phyloP scores from a whole-genome alignment of 2,797 vertebrate genomes.

The Anolis apletophallus region DNA sequence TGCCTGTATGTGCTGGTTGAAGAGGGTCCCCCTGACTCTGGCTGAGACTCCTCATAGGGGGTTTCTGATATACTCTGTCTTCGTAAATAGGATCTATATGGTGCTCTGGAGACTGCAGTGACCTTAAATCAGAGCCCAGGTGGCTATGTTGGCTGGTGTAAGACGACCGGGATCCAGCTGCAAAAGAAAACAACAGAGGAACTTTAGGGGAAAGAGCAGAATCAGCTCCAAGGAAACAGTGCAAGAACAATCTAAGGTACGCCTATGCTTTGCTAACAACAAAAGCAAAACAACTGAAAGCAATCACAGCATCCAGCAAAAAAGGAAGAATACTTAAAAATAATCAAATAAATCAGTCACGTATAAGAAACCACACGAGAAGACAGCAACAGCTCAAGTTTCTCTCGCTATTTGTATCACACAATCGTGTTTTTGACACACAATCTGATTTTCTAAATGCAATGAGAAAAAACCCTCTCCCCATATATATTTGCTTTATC shows the following conservation, averaged over 20 bases:
- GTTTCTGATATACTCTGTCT: slow-evolving; percentile 96
- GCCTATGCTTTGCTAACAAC: neutral
- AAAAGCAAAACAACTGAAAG: neutral
- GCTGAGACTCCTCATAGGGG: slow-evolving; percentile 96
- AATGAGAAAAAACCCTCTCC: neutral
- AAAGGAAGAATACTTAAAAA: neutral
- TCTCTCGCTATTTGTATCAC: slow-evolving; percentile 38
- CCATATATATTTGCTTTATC: neutral
- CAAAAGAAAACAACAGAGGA: slow-evolving; percentile 44
- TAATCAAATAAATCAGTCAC: slow-evolving; percentile 8
- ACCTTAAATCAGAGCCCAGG: slow-evolving; percentile 90
- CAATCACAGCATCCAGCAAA: neutral
- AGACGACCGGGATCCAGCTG: slow-evolving; percentile 92
- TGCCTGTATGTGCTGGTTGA: slow-evolving; percentile 85
- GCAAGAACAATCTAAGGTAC: neutral
- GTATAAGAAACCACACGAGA: slow-evolving; percentile 38
- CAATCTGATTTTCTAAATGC: slow-evolving; percentile 37
- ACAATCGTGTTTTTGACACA: slow-evolving; percentile 45
- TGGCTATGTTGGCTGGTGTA: slow-evolving; percentile 97
- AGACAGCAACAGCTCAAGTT: slow-evolving; percentile 12
- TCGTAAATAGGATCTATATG: slow-evolving; percentile 98
- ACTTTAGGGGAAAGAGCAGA: neutral
- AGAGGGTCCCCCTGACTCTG: slow-evolving; percentile 95
- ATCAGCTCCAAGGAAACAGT: neutral
- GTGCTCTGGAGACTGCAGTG: slow-evolving; percentile 95